phyloP scores from a whole-genome alignment of 2,797 vertebrate genomes.

The Lepus townsendii region DNA sequence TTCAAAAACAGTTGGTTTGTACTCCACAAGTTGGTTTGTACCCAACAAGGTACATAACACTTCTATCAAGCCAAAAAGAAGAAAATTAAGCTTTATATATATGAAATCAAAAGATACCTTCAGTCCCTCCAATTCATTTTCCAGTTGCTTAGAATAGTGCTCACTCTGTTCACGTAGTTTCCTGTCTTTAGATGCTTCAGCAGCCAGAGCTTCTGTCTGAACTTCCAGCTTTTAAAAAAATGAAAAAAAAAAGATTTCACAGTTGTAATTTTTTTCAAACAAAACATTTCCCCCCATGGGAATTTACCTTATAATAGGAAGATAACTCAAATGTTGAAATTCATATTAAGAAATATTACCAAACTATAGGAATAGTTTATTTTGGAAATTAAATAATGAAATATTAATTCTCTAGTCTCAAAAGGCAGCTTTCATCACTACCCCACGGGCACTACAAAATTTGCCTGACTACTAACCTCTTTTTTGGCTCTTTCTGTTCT shows the following conservation, averaged over 20 bases:
- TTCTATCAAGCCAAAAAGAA: not conserved
- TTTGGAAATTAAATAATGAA: slow-evolving; percentile 57
- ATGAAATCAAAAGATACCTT: slow-evolving; percentile 91
- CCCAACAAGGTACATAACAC: not conserved
- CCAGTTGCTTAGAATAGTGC: slow-evolving; percentile 96
- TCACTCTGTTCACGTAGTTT: slow-evolving; percentile 97
- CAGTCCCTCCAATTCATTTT: slow-evolving; percentile 96
- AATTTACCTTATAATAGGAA: slow-evolving; percentile 46
- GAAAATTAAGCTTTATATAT: not conserved
- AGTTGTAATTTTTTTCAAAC: slow-evolving; percentile 36
- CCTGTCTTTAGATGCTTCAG: slow-evolving; percentile 96
- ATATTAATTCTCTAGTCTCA: slow-evolving; percentile 66
- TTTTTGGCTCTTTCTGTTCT: slow-evolving; percentile 97
- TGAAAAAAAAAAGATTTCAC: not conserved
- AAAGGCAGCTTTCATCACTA: slow-evolving; percentile 77
- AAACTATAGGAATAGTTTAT: slow-evolving; percentile 55
- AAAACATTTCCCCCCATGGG: not conserved
- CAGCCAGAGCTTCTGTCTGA: slow-evolving; percentile 93
- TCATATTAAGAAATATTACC: slow-evolving; percentile 73
- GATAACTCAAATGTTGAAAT: slow-evolving; percentile 73
- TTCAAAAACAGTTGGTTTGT: slow-evolving; percentile 19
- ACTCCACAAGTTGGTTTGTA: not conserved
- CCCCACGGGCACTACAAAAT: slow-evolving; percentile 80
- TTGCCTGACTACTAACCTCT: slow-evolving; percentile 94
- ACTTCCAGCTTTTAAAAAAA: slow-evolving; percentile 94